Evolutionary conservation across 2,888 invertebrate genomes (phyloP).

Genomic region (Pseudoips prasinana): DNA sequence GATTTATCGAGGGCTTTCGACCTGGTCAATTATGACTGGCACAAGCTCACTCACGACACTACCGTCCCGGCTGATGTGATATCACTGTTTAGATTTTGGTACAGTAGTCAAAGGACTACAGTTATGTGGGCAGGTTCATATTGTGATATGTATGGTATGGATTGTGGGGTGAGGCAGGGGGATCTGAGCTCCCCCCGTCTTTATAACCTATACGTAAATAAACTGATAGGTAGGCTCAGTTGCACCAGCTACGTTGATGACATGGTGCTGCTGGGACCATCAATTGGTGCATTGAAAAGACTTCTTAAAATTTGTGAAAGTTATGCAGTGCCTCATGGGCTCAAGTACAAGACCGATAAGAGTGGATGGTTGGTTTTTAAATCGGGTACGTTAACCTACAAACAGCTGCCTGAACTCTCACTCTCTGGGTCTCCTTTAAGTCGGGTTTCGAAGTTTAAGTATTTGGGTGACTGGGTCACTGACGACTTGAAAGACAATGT

Average conservation of each 20-base stretch:
- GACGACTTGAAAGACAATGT: not conserved
- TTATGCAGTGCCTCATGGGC: not conserved
- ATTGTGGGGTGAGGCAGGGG: conserved; percentile 1
- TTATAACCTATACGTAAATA: not conserved
- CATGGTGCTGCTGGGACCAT: not conserved
- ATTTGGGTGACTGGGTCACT: not conserved
- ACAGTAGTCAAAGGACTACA: not conserved
- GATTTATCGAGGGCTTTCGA: conserved; percentile 9
- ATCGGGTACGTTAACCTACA: too few relatives aligned
- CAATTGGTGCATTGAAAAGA: not conserved
- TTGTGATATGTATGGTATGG: not conserved
- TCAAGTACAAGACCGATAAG: not conserved
- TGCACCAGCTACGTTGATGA: not conserved
- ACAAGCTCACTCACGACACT: conserved; percentile 5
- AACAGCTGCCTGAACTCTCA: too few relatives aligned
- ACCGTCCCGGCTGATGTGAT: conserved; percentile 3
- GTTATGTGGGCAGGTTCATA: not conserved
- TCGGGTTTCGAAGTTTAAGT: not conserved
- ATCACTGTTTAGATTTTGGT: conserved; percentile 5
- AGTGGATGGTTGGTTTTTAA: too few relatives aligned
- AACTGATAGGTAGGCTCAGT: not conserved
- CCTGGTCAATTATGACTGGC: conserved; percentile 10
- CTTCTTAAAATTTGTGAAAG: not conserved
- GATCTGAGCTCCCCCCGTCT: conserved; percentile 1
- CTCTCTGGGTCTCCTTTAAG: too few relatives aligned